phyloP scores from a whole-genome alignment of 2,888 invertebrate genomes.

The Mellilla xanthometata region DNA sequence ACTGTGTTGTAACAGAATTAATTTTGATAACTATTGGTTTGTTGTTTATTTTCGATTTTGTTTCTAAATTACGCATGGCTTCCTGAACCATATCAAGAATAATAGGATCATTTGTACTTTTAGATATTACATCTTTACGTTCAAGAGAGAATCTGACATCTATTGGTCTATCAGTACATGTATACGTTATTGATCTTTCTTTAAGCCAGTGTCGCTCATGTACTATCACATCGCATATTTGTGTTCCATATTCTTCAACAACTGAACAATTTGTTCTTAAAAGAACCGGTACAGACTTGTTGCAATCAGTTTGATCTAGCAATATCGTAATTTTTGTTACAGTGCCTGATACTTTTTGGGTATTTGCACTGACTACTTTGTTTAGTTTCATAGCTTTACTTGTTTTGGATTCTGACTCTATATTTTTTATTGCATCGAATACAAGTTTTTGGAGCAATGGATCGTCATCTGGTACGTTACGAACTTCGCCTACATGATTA shows the following conservation, averaged over 20 bases:
- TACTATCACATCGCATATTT: slow-evolving; percentile 56
- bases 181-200: slow-evolving; percentile 50
- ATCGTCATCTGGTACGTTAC: slow-evolving; percentile 47
- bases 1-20: slow-evolving; percentile 67
- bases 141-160: slow-evolving; percentile 46
- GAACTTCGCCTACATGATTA: slow-evolving; percentile 34
- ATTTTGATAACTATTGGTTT: slow-evolving; percentile 65
- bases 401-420: slow-evolving; percentile 49
- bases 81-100: slow-evolving; percentile 55
- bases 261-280: slow-evolving; percentile 50
- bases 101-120: slow-evolving; percentile 42
- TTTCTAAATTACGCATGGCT: slow-evolving; percentile 62
- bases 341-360: slow-evolving; percentile 47
- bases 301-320: slow-evolving; percentile 55
- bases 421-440: slow-evolving; percentile 49
- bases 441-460: slow-evolving; percentile 46
- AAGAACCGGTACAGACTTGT: slow-evolving; percentile 41
- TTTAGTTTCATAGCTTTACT: slow-evolving; percentile 48
- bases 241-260: slow-evolving; percentile 47
- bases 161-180: slow-evolving; percentile 49
- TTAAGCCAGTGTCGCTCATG: slow-evolving; percentile 51
- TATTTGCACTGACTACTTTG: slow-evolving; percentile 52
- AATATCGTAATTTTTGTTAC: slow-evolving; percentile 54
- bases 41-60: slow-evolving; percentile 52
- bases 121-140: slow-evolving; percentile 27